A percentile compares a stretch with the other conserved stretches of the same genome.
phyloP scores from a whole-genome alignment of 2,888 invertebrate genomes.

The Tromatobia lineatoria region DNA sequence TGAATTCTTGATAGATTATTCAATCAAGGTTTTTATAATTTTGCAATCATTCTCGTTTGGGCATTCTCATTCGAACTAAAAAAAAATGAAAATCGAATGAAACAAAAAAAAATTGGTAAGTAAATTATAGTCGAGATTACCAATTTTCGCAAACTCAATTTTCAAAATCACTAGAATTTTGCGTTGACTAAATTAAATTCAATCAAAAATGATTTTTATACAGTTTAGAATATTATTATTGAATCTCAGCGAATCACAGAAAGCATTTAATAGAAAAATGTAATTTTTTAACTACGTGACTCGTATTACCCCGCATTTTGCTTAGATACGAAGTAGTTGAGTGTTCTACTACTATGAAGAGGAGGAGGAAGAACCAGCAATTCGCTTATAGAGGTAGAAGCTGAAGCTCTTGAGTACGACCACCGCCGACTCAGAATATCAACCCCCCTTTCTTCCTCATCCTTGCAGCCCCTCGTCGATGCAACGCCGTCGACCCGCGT shows the following conservation, averaged over 20 bases:
- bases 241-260: not conserved
- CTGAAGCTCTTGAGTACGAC: conserved; percentile 51
- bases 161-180: not conserved
- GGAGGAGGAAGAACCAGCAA: conserved; percentile 39
- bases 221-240: too few relatives aligned
- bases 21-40: too few relatives aligned
- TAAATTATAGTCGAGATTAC: too few relatives aligned
- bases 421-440: conserved; percentile 58
- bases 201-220: not conserved
- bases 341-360: conserved; percentile 13
- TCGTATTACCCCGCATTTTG: conserved; percentile 11
- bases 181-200: not conserved
- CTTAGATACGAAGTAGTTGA: conserved; percentile 26
- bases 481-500: conserved; percentile 58
- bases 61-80: too few relatives aligned
- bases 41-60: too few relatives aligned
- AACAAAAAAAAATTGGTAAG: too few relatives aligned
- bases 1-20: too few relatives aligned
- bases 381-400: conserved; percentile 34
- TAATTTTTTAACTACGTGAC: not conserved
- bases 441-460: conserved; percentile 46
- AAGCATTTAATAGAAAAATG: not conserved
- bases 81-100: too few relatives aligned
- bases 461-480: conserved; percentile 62
- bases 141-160: too few relatives aligned